Base-by-base conservation (phyloP, 1,140 invertebrate species). In the Drosophila lacteicornis region DNA sequence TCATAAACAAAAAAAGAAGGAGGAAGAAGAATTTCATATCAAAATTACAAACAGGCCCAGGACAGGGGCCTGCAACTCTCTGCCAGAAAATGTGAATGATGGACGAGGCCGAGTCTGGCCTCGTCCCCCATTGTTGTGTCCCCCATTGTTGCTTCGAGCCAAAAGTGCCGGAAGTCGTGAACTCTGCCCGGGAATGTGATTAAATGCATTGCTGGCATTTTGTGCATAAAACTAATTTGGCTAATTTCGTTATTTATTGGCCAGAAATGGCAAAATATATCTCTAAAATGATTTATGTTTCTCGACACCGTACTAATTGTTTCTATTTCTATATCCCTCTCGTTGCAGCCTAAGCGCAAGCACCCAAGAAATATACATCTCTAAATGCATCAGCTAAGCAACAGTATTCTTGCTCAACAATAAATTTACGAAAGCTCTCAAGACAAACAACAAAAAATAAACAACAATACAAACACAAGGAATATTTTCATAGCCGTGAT, bases 391-490 rank as follows among this genome's bases (percentile, higher is more conserved):
- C 68, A 73, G 77, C 83, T 77, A 87, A 84, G 84, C 77, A 80
- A 84, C 85, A 90, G 85, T 90, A 90, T 90, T 90, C 79, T 90
- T 82, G 85, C 85, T 90, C 85, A 90, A 90, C 79, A 82, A 68
- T 81, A 84, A 85, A 73, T 60, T 51, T 49, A 57, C 46, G 71
- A 65, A 58, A 69, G 65, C 40, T 66, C 67, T 53, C 56, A 80
- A 79, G 63, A 27, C 42, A 67, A 38, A 57, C 60, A 56, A 75
- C n/a, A 19, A 15, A n/a, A 36, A 30, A 30, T 36, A 19, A 53
- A 53, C 6, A 4, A 53, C 38, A 38, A 15, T 25, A 55, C 19
- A 55, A 12, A 50, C 30, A 76, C 15, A 58, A 79, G 61, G 36
- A 38, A 67, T 67, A 67, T 67, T 63, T 63, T 75, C 49, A 56